Evolutionary conservation across 64 coral and sea anemone species (phyloP).

Genomic region (Catalaphyllia jardinei): DNA sequence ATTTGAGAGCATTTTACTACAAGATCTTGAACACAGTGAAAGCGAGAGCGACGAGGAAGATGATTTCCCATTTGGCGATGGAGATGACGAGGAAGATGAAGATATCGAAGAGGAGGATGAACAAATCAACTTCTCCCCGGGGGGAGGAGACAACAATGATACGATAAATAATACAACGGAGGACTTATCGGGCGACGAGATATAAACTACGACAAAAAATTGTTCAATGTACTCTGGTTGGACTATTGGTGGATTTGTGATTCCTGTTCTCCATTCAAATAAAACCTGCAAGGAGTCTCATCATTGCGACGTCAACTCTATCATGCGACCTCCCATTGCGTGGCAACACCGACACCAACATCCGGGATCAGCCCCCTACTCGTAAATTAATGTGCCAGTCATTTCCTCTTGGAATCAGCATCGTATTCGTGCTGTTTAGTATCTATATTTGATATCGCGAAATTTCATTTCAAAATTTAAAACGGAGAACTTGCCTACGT

Average conservation of each 20-base stretch:
- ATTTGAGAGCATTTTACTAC: slow-evolving; percentile 88
- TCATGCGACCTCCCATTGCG: not conserved
- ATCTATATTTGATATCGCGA: too few species aligned
- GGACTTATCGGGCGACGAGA: not conserved
- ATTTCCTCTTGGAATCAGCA: too few species aligned
- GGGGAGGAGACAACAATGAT: slow-evolving; percentile 1
- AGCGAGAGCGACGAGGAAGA: slow-evolving; percentile 91
- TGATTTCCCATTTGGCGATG: slow-evolving; percentile 98
- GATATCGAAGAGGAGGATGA: slow-evolving; percentile 82
- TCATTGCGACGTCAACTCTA: not conserved
- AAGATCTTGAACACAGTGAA: slow-evolving; percentile 96
- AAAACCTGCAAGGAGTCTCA: not conserved
- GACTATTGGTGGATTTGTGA: not conserved
- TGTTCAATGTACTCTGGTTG: not conserved
- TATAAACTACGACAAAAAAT: not conserved
- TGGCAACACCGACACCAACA: not conserved
- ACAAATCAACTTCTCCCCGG: slow-evolving; percentile 7
- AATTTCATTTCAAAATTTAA: too few species aligned
- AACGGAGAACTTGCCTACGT: too few species aligned
- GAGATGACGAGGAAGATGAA: slow-evolving; percentile 89
- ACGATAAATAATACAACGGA: not conserved
- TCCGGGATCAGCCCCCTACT: not conserved
- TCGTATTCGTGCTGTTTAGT: too few species aligned
- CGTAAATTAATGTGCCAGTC: not conserved
- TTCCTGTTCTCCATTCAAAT: not conserved